Percentiles rank a stretch among this genome's conserved stretches.
phyloP scores from a whole-genome alignment of 2,113 vertebrate species.

The Antennarius striatus region DNA sequence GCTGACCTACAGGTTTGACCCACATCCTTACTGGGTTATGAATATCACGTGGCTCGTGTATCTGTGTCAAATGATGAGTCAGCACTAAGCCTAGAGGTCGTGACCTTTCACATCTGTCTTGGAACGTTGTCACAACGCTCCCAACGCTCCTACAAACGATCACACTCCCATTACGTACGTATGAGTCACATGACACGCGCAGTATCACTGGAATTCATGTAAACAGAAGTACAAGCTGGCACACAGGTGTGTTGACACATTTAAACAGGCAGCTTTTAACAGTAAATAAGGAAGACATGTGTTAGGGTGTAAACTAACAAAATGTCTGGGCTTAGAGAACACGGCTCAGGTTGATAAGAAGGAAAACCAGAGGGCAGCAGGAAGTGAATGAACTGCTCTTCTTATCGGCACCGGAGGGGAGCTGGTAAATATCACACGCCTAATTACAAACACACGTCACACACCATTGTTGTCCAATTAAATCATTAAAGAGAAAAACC shows the following conservation, averaged over 20 bases:
- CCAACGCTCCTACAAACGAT: not conserved
- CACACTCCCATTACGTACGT: conserved; percentile 8
- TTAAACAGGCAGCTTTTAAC: not conserved
- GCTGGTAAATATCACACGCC: conserved; percentile 65
- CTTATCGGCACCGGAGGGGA: conserved; percentile 57
- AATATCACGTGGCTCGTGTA: conserved; percentile 30
- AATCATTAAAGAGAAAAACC: conserved; percentile 46
- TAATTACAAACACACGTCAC: conserved; percentile 64
- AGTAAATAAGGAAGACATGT: conserved; percentile 37
- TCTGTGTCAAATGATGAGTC: conserved; percentile 28
- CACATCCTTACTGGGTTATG: not conserved
- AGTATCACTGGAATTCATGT: conserved; percentile 1
- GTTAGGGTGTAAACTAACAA: conserved; percentile 42
- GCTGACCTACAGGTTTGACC: conserved; percentile 20
- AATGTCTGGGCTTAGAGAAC: conserved; percentile 28
- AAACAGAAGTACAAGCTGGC: conserved; percentile 1
- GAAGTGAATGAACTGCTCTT: conserved; percentile 62
- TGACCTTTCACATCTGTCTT: conserved; percentile 26
- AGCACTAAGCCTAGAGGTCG: conserved; percentile 8
- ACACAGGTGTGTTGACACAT: conserved; percentile 18
- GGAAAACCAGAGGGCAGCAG: conserved; percentile 20
- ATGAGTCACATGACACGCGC: conserved; percentile 12
- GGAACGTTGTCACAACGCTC: conserved; percentile 15
- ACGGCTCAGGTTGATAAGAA: conserved; percentile 24
- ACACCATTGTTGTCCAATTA: conserved; percentile 40